These are phyloP conservation scores for Chitala chitala DNA, from an alignment of 2,113 vertebrate genomes.

Conservation along the genomic window DNA sequence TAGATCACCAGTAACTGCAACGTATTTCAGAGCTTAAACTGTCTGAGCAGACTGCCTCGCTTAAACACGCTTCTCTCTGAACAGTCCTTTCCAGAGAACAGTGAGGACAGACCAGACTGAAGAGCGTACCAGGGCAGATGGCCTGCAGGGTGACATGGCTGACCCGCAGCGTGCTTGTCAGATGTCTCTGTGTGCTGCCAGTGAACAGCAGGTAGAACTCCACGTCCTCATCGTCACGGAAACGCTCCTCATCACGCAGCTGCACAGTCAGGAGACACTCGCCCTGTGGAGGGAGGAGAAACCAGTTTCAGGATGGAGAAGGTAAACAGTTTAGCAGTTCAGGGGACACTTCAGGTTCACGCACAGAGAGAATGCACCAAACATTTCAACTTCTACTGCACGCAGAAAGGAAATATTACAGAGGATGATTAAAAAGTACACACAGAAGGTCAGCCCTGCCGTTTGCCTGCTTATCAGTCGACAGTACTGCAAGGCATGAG, in stretches of 20 bases:
- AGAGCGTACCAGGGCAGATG: slow-evolving; percentile 78
- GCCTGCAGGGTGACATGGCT: slow-evolving; percentile 78
- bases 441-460: too few species aligned
- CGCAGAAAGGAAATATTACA: too few species aligned
- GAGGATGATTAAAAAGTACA: too few species aligned
- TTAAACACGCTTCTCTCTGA: too few species aligned
- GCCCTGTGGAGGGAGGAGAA: slow-evolving; percentile 61
- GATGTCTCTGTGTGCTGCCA: slow-evolving; percentile 82
- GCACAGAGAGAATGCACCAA: neutral
- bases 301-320: neutral
- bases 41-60: too few species aligned
- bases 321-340: neutral
- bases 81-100: too few species aligned
- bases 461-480: too few species aligned
- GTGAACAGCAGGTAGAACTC: slow-evolving; percentile 86
- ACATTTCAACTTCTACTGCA: too few species aligned
- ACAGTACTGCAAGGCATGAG: too few species aligned
- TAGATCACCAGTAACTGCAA: too few species aligned
- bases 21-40: too few species aligned
- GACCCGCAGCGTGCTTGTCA: slow-evolving; percentile 77
- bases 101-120: too few species aligned
- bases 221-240: slow-evolving; percentile 69
- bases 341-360: neutral
- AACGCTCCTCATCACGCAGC: slow-evolving; percentile 71
- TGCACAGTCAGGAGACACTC: slow-evolving; percentile 81